A percentile compares a stretch with the other conserved stretches of the same genome.
phyloP scores from a whole-genome alignment of 1,140 invertebrate species.

The Globodera ellingtonae region DNA sequence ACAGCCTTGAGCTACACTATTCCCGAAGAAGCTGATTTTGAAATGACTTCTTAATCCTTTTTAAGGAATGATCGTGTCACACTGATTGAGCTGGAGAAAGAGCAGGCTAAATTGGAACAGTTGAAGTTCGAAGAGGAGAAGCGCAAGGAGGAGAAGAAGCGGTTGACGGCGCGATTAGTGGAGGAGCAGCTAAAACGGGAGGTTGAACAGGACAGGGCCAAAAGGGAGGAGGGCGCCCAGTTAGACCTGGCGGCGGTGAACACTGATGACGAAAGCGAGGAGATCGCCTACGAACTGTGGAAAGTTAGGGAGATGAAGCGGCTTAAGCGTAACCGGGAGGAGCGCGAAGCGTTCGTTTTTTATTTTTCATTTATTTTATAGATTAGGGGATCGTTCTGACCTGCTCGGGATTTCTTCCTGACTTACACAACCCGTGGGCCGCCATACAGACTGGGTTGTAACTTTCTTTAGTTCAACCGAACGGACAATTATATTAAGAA shows the following conservation, averaged over 20 bases:
- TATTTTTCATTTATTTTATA: background rate
- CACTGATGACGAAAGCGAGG: slow-evolving; percentile 96
- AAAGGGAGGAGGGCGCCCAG: slow-evolving; percentile 55
- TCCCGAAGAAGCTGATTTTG: slow-evolving; percentile 16
- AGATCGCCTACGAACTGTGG: slow-evolving; percentile 92
- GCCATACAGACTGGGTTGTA: too few species aligned
- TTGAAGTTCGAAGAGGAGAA: slow-evolving; percentile 78
- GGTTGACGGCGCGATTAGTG: slow-evolving; percentile 77
- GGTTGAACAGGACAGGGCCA: slow-evolving; percentile 70
- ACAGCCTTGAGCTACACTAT: background rate
- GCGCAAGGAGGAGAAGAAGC: slow-evolving; percentile 79
- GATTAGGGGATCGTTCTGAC: too few species aligned
- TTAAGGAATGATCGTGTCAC: slow-evolving; percentile 82
- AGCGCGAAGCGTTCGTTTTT: slow-evolving; percentile 79
- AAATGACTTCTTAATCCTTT: background rate
- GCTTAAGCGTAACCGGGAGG: slow-evolving; percentile 91
- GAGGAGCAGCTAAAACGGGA: slow-evolving; percentile 78
- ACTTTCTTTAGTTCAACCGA: too few species aligned
- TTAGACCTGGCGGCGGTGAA: slow-evolving; percentile 79
- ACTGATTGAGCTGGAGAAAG: slow-evolving; percentile 87
- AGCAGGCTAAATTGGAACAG: slow-evolving; percentile 81
- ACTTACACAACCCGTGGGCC: too few species aligned
- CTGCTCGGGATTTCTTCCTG: too few species aligned
- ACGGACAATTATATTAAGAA: too few species aligned
- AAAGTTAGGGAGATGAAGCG: slow-evolving; percentile 92